Evolutionary conservation across 2,888 invertebrate genomes (phyloP).

Genomic region (Venusia cambrica): DNA sequence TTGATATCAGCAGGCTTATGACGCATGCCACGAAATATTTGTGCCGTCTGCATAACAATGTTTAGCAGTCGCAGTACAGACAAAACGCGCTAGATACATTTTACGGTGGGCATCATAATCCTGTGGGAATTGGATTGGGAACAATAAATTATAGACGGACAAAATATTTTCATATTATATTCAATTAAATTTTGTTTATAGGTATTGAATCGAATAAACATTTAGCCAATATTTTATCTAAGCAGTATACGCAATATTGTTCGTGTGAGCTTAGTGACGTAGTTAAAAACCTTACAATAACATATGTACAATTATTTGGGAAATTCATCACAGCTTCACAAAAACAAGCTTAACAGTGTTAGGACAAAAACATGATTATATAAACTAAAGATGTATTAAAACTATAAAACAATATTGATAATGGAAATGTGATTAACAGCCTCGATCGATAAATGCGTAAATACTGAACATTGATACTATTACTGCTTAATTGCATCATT

Average conservation of each 20-base stretch:
- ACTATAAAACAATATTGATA: constrained; percentile 60
- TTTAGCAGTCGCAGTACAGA: too few relatives aligned
- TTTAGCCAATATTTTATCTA: constrained; percentile 75
- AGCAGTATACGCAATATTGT: constrained; percentile 72
- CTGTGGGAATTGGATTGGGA: background rate
- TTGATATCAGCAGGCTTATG: too few relatives aligned
- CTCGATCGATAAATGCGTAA: constrained; percentile 72
- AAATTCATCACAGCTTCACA: constrained; percentile 80
- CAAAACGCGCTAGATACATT: too few relatives aligned
- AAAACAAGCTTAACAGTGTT: constrained; percentile 75
- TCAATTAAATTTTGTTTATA: constrained; percentile 76
- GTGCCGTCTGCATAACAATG: too few relatives aligned
- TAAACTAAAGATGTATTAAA: constrained; percentile 53
- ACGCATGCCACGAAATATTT: too few relatives aligned
- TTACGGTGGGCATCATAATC: too few relatives aligned
- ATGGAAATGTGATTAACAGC: constrained; percentile 49
- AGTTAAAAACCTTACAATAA: constrained; percentile 64
- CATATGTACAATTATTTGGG: constrained; percentile 79
- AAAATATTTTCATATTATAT: constrained; percentile 56
- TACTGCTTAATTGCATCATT: too few relatives aligned
- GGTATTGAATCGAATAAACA: constrained; percentile 79
- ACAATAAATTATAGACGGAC: constrained; percentile 17
- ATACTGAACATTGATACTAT: constrained; percentile 55
- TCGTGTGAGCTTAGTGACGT: constrained; percentile 75
- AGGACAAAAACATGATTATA: constrained; percentile 67